phyloP scores from a whole-genome alignment of 1,140 invertebrate species.

The Drosophila asahinai region DNA sequence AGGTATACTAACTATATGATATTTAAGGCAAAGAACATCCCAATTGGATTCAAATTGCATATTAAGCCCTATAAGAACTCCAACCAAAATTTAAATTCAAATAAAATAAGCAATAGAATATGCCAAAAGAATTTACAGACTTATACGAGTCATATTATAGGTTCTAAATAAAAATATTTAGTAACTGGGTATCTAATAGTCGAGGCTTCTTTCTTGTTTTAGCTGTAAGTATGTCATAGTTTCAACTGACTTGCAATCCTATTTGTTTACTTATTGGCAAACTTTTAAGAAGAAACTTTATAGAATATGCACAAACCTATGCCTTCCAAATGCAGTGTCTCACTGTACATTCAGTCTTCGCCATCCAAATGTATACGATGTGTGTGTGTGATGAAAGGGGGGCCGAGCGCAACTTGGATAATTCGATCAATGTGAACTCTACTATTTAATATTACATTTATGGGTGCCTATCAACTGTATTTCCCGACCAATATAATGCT shows the following conservation, averaged over 20 bases:
- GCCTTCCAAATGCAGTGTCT: conserved; percentile 10
- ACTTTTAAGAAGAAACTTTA: neutral
- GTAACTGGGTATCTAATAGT: neutral
- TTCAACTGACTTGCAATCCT: neutral
- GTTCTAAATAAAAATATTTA: no score
- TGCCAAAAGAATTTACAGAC: neutral
- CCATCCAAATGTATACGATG: conserved; percentile 22
- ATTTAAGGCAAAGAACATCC: no score
- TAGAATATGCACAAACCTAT: conserved; percentile 12
- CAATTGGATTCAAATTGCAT: neutral
- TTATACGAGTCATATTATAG: no score
- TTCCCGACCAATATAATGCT: conserved; percentile 7
- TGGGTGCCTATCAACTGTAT: conserved; percentile 5
- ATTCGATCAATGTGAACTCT: conserved; percentile 7
- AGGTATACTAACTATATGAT: no score
- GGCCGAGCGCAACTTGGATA: conserved; percentile 7
- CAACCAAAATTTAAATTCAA: neutral
- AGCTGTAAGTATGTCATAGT: neutral
- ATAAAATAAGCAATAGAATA: neutral
- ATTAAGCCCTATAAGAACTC: neutral
- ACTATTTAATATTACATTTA: conserved; percentile 12
- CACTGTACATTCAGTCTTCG: conserved; percentile 29
- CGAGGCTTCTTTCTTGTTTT: neutral
- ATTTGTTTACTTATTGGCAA: neutral
- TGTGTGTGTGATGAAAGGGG: neutral